Evolutionary conservation across 2,113 vertebrate genomes (phyloP).

Genomic region (Sturnira hondurensis): DNA sequence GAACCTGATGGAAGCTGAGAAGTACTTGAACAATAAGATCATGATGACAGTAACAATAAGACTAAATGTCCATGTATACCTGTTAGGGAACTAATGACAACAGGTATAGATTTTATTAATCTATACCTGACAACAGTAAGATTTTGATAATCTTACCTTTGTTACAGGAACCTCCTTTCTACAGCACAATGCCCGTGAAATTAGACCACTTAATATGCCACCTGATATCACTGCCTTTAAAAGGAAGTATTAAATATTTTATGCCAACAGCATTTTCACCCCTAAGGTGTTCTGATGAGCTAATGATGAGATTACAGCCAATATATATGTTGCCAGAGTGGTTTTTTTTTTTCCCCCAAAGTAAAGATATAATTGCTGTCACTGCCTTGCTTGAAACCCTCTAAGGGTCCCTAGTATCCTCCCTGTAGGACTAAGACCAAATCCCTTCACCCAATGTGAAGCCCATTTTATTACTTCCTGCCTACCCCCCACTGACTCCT

Average conservation of each 20-base stretch:
- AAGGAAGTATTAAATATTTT: constrained; percentile 45
- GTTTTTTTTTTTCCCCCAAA: background rate
- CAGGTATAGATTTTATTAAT: no score
- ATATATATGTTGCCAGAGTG: background rate
- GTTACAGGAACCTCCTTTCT: constrained; percentile 34
- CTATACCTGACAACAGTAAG: background rate
- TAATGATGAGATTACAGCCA: background rate
- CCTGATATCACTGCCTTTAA: constrained; percentile 11
- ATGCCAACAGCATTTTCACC: background rate
- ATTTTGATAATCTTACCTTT: constrained; percentile 34
- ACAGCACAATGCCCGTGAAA: constrained; percentile 47
- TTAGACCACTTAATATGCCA: constrained; percentile 2
- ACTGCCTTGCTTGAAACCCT: background rate
- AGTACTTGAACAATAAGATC: background rate
- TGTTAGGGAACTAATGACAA: constrained; percentile 35
- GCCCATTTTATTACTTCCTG: background rate
- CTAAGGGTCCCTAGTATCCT: background rate
- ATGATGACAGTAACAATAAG: background rate
- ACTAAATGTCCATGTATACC: constrained; percentile 4
- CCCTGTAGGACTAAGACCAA: background rate
- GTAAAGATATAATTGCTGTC: background rate
- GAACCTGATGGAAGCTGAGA: background rate
- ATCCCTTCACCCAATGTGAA: background rate
- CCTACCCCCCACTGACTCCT: background rate
- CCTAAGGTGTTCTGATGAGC: background rate